A percentile compares a stretch with the other conserved stretches of the same genome.
Evolutionary conservation across 64 coral and sea anemone genomes (phyloP).

Genomic region (Montipora foliosa): DNA sequence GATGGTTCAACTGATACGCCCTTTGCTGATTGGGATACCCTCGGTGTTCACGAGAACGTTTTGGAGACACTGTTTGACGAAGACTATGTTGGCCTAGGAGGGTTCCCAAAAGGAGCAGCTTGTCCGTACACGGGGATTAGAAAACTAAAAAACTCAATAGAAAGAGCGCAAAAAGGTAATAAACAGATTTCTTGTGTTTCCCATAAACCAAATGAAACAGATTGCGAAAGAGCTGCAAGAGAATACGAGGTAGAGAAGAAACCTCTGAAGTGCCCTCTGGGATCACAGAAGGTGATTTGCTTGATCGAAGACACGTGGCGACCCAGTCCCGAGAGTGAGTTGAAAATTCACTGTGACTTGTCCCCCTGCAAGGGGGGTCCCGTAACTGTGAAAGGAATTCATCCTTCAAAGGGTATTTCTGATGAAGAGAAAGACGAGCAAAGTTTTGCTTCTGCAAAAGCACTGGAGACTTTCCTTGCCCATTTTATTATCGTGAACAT

Average conservation of each 20-base stretch:
- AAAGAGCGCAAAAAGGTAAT: neutral
- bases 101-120: neutral
- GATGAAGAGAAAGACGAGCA: conserved; percentile 12
- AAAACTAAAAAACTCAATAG: neutral
- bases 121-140: conserved; percentile 31
- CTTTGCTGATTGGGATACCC: neutral
- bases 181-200: conserved; percentile 14
- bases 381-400: conserved; percentile 25
- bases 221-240: conserved; percentile 43
- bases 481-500: conserved; percentile 27
- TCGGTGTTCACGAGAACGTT: neutral
- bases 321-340: conserved; percentile 25
- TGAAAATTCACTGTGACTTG: conserved; percentile 50
- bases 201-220: conserved; percentile 18
- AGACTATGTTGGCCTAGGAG: neutral
- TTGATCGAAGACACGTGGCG: conserved; percentile 30
- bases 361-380: conserved; percentile 32
- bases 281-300: neutral
- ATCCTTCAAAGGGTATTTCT: conserved; percentile 53
- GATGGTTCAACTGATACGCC: neutral
- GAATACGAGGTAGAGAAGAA: conserved; percentile 33
- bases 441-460: neutral
- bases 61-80: neutral
- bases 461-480: conserved; percentile 1
- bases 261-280: conserved; percentile 17